Evolutionary conservation across 2,113 vertebrate genomes (phyloP), one percentile per base, ranked within the genome.

Genomic region (Nestor notabilis): DNA sequence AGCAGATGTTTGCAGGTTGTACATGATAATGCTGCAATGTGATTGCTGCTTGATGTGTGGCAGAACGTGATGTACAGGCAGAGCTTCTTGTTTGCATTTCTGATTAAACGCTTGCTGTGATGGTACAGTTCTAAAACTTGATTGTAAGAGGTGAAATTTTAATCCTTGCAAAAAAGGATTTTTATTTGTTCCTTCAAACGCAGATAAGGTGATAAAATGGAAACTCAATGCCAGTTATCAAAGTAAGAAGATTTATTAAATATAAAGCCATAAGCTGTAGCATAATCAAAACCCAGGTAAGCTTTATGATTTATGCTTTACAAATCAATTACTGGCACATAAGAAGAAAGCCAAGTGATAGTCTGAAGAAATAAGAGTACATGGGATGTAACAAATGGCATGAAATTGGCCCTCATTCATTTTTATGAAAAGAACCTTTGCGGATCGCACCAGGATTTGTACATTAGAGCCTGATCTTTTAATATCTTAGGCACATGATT

Each of bases 141-240:
- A 86, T 94, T 88, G 29, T 41, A 46, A 53, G 58, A 63, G 44
- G 17, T 43, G 29, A 46, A 37, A 41, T 29, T 78, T 89, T 31
- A 95, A 75, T 94, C 63, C 77, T 80, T 89, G 79, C 83, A 4
- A 31, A 33, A 35, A 44, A 89, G 63, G 33, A 44, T 72, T 96
- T 79, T 43, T 86, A 75, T 95, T 95, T 92, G 24, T 93, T 91
- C 87, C 35, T 88, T 96, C 83, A 89, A 91, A 79, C 29, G 53
- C 53, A 96, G 92, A 92, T 64, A 81, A 82, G 89, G 68, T 61
- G 84, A 66, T 70, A 93, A 97, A 97, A 95, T 66, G 35, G 41
- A 78, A 91, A 49, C 68, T 82, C 68, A 43, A 43, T 14, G 15
- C 47, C 29, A 47, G 53, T 72, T 88, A 89, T 60, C 49, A n/a